Conservation (phyloP, 2,113 vertebrate species). For the Phyllopteryx taeniolatus region DNA sequence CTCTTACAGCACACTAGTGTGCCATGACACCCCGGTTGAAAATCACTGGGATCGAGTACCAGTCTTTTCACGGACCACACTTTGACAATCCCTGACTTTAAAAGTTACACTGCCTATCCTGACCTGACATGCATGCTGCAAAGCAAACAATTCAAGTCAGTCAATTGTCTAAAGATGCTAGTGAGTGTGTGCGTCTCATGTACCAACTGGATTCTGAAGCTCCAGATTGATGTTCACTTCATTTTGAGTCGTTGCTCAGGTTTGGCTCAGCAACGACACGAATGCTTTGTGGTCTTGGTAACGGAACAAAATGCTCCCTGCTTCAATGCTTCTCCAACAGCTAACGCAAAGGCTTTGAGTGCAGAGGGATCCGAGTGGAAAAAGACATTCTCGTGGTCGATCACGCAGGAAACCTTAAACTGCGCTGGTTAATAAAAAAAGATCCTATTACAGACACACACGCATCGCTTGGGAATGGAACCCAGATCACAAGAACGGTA, state of each 20-base stretch:
- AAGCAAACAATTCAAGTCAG: not conserved
- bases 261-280: slow-evolving; percentile 14
- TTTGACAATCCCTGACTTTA: not conserved
- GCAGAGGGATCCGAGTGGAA: not conserved
- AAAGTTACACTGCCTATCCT: not conserved
- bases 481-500: slow-evolving; percentile 88
- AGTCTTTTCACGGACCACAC: not conserved
- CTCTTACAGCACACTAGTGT: no score
- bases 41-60: no score
- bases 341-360: not conserved
- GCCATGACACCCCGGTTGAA: not conserved
- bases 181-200: not conserved
- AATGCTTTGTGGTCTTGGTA: slow-evolving; percentile 16
- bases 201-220: not conserved
- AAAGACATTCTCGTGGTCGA: slow-evolving; percentile 29
- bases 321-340: not conserved
- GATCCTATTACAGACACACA: not conserved
- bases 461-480: slow-evolving; percentile 69
- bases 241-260: not conserved
- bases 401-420: slow-evolving; percentile 23
- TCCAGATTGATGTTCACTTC: not conserved
- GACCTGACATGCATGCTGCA: not conserved
- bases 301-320: not conserved
- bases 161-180: not conserved
- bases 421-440: slow-evolving; percentile 19